A percentile compares a stretch with the other conserved stretches of the same genome.
Conservation (phyloP, 2,797 vertebrate genomes). For the Acanthiza pusilla region DNA sequence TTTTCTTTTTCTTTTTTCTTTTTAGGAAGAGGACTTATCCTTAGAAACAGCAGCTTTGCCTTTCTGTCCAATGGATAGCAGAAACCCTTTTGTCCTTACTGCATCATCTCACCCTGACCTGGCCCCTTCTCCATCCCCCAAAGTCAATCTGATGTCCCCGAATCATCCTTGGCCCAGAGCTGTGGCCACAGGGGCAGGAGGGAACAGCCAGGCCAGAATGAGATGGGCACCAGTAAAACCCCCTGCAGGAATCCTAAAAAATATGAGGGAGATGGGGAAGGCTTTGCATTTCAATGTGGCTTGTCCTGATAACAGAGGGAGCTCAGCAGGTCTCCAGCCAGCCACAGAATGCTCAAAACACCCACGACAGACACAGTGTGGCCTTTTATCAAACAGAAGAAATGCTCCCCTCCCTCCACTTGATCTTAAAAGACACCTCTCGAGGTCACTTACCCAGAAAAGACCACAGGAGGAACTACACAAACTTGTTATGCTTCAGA, state of each 20-base stretch:
- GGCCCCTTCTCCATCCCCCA: too few species aligned
- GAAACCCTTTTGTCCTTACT: background rate
- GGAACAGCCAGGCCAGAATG: background rate
- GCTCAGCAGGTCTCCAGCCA: background rate
- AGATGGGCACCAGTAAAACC: background rate
- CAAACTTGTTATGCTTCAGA: background rate
- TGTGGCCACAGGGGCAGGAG: background rate
- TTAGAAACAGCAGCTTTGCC: background rate
- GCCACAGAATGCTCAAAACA: background rate
- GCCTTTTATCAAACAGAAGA: background rate
- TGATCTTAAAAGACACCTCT: background rate
- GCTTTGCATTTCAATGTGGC: background rate
- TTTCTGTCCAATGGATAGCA: background rate
- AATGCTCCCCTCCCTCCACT: background rate
- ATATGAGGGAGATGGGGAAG: background rate
- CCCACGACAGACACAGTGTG: accelerated
- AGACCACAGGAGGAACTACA: background rate
- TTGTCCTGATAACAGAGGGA: background rate
- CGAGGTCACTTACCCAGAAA: background rate
- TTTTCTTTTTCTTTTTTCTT: background rate
- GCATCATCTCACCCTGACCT: background rate
- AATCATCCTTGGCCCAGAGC: too few species aligned
- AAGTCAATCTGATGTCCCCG: too few species aligned
- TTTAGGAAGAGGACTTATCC: background rate
- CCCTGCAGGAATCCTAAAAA: background rate